A percentile compares a stretch with the other conserved stretches of the same genome.
Evolutionary conservation across 2,888 invertebrate genomes (phyloP).

Genomic region (Meganola albula): DNA sequence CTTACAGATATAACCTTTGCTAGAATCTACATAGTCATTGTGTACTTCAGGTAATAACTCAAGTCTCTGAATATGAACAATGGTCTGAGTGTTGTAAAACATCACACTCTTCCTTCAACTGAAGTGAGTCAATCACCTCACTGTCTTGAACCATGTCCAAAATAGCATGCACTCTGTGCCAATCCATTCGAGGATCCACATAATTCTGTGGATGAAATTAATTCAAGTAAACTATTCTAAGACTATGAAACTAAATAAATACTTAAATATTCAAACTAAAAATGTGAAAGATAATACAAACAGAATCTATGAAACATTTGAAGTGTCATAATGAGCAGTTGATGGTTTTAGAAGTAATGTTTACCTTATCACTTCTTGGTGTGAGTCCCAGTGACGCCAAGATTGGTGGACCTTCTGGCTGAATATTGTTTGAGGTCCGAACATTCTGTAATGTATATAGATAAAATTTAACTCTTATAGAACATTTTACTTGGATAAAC

Average conservation of each 20-base stretch:
- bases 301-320: too few relatives aligned
- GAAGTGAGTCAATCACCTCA: slow-evolving; percentile 63
- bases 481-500: too few relatives aligned
- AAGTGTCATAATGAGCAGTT: slow-evolving; percentile 31
- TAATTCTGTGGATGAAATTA: slow-evolving; percentile 72
- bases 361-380: slow-evolving; percentile 76
- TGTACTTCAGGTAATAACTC: slow-evolving; percentile 49
- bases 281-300: too few relatives aligned
- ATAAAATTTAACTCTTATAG: too few relatives aligned
- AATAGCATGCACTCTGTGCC: slow-evolving; percentile 71
- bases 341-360: slow-evolving; percentile 32
- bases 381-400: slow-evolving; percentile 73
- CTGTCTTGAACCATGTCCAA: slow-evolving; percentile 66
- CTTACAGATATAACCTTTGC: slow-evolving; percentile 52
- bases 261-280: too few relatives aligned
- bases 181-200: slow-evolving; percentile 73
- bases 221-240: slow-evolving; percentile 65
- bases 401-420: slow-evolving; percentile 72
- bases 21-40: slow-evolving; percentile 43
- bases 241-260: too few relatives aligned
- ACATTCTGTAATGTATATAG: slow-evolving; percentile 49
- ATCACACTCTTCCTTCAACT: slow-evolving; percentile 60
- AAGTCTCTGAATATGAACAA: slow-evolving; percentile 59
- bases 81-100: slow-evolving; percentile 59
- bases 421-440: slow-evolving; percentile 48